Base-by-base conservation (phyloP, 2,888 invertebrate species). In the Hypena proboscidalis region DNA sequence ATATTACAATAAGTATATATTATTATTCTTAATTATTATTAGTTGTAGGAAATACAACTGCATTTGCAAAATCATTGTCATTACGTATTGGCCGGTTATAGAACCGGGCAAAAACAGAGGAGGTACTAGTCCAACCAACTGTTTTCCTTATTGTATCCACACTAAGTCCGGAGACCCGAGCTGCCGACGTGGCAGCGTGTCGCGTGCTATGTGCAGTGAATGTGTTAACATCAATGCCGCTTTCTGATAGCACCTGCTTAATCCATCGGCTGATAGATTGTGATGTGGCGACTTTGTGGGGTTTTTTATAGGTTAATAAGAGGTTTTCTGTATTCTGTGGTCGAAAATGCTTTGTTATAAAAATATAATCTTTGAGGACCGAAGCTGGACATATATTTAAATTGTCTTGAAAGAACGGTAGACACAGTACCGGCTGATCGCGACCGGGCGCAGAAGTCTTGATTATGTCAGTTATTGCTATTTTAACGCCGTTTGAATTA, bases 341-440 rank as follows among this genome's bases (percentile, higher is more conserved):
- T n/a, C 31, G 17, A n/a, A 39, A 13, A 25, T 34, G 23, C 30
- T 19, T 29, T 2, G 41, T 41, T 1, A 11, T 8, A 19, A 17
- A 34, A 29, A 41, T 29, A 34, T 41, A 41, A 14, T 41, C 19
- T 34, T n/a, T 13, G 23, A 41, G 34, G 8, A 27, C 23, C 20
- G 39, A 4, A 1, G 26, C 32, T 6, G 39, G 39, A 8, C 39
- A 39, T 1, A 32, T 39, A 2, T 8, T 17, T 6, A 9, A n/a
- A 11, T 41, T 41, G 2, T 34, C 29, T 32, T 36, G 33, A 29
- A 57, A 60, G 17, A 34, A 57, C 1, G 38, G 30, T 5, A 42
- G 5, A 1, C 13, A 27, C 14, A 45, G 2, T 0, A 13, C 9
- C 0, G 52, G 47, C n/a, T 53, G 47, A 4, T 49, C 43, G 0